These are phyloP conservation scores for Pseudobourletiella spinata DNA, from an alignment of 1,140 invertebrate genomes.

Conservation along the genomic window DNA sequence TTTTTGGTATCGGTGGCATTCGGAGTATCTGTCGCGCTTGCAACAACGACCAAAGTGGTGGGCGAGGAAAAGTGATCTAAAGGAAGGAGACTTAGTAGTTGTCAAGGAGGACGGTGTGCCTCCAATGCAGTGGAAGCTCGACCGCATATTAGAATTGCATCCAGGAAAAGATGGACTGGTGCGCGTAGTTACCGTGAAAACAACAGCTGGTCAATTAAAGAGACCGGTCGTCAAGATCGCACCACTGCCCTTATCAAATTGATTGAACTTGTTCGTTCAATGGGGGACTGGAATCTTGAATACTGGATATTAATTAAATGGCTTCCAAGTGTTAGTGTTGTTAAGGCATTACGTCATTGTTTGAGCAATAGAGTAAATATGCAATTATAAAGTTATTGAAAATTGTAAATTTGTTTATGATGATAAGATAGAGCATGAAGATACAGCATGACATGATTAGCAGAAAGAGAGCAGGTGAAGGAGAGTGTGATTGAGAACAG, in stretches of 20 bases:
- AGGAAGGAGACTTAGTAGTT: constrained; percentile 29
- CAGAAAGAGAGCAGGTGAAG: too few relatives aligned
- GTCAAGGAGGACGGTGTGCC: constrained; percentile 19
- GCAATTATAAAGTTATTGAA: too few relatives aligned
- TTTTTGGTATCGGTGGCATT: not conserved
- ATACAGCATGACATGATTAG: too few relatives aligned
- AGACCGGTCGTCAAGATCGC: constrained; percentile 10
- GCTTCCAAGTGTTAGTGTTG: constrained; percentile 36
- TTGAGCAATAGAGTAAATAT: too few relatives aligned
- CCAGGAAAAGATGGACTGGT: constrained; percentile 35
- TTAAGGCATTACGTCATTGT: too few relatives aligned
- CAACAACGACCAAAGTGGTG: constrained; percentile 13
- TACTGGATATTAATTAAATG: constrained; percentile 28
- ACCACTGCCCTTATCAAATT: constrained; percentile 15
- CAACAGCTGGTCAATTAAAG: constrained; percentile 15
- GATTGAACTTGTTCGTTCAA: constrained; percentile 14
- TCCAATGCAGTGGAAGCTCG: constrained; percentile 32
- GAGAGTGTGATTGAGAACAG: too few relatives aligned
- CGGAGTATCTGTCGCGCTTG: constrained; percentile 12
- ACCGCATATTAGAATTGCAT: constrained; percentile 23
- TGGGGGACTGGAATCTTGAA: too few relatives aligned
- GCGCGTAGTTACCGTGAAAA: constrained; percentile 30
- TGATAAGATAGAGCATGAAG: too few relatives aligned
- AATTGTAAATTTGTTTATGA: too few relatives aligned
- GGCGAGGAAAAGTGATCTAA: not conserved